Evolutionary conservation across 1,140 invertebrate genomes (phyloP), one percentile per base, ranked within the genome.

Genomic region (Pentalonia nigronervosa): DNA sequence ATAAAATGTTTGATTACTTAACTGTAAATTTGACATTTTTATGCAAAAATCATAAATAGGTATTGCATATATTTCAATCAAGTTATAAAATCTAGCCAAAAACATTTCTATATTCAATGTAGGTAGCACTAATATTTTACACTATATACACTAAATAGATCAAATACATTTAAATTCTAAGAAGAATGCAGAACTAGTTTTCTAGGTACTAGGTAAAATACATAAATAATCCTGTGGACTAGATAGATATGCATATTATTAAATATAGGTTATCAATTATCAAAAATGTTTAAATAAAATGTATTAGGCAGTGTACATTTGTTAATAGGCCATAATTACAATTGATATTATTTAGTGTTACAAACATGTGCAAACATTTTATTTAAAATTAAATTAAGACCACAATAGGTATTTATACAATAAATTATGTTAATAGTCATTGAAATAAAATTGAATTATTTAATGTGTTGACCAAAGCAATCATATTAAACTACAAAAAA

Each of bases 401-500:
- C 30, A 86, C 8, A 48, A 48, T 21, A 48, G 30, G 21, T 48
- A 87, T 7, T 30, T 87, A 34, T 30, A 8, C 8, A 87, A 47
- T 30, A 86, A 45, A 30, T 86, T 47, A 30, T 45, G 45, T 47
- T 47, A 86, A 86, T 86, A 1, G 23, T 86, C 6, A 45, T n/a
- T 86, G 30, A 30, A 47, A 47, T 14, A 30, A 47, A 47, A 45
- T 25, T 45, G 36, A 84, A 47, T 45, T 47, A 86, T 30, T 67
- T 67, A n/a, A 67, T 67, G 60, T 87, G 47, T 87, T 87, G 47
- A 87, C 36, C 47, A 50, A 87, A 48, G 30, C 47, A 87, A 30
- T 48, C 20, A 47, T n/a, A 36, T 1, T 8, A 14, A 50, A 6
- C 30, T 48, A 14, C 48, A n/a, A 0, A 17, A 14, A 47, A 48